phyloP scores from a whole-genome alignment of 1,140 invertebrate species.

The Drosophila sproati region DNA sequence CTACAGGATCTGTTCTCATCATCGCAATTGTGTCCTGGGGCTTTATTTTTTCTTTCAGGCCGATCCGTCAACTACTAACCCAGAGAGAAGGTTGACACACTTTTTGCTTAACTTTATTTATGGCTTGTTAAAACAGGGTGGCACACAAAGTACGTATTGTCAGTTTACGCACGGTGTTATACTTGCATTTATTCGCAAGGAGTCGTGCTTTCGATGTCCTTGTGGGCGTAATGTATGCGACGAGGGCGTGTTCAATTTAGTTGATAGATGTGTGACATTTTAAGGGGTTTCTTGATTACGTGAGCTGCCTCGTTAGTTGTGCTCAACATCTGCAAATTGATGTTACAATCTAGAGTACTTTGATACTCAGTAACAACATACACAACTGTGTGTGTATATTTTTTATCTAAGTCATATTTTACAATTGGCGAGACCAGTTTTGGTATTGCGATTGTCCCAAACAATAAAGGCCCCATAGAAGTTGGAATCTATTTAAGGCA shows the following conservation, averaged over 20 bases:
- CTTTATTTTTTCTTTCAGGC: slow-evolving; percentile 17
- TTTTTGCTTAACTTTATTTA: slow-evolving; percentile 73
- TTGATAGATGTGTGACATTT: slow-evolving; percentile 68
- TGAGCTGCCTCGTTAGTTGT: slow-evolving; percentile 30
- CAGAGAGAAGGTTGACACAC: slow-evolving; percentile 50
- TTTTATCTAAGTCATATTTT: no score
- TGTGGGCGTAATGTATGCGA: slow-evolving; percentile 29
- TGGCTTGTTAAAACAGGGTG: slow-evolving; percentile 53
- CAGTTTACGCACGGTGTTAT: slow-evolving; percentile 47
- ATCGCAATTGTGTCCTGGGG: slow-evolving; percentile 19
- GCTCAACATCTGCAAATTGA: slow-evolving; percentile 53
- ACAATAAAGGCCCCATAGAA: no score
- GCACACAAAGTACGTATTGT: slow-evolving; percentile 16
- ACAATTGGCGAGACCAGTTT: no score
- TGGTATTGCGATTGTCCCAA: no score
- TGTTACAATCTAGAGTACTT: slow-evolving; percentile 41
- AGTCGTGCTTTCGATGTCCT: slow-evolving; percentile 28
- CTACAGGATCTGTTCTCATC: slow-evolving; percentile 55
- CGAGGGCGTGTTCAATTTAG: slow-evolving; percentile 67
- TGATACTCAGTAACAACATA: no score
- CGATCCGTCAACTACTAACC: slow-evolving; percentile 52
- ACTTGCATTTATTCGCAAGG: slow-evolving; percentile 56
- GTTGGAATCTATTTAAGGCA: no score
- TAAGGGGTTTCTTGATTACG: slow-evolving; percentile 51
- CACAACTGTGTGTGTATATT: background rate